phyloP scores from a whole-genome alignment of 1,140 invertebrate genomes.

The Macrobrachium rosenbergii region DNA sequence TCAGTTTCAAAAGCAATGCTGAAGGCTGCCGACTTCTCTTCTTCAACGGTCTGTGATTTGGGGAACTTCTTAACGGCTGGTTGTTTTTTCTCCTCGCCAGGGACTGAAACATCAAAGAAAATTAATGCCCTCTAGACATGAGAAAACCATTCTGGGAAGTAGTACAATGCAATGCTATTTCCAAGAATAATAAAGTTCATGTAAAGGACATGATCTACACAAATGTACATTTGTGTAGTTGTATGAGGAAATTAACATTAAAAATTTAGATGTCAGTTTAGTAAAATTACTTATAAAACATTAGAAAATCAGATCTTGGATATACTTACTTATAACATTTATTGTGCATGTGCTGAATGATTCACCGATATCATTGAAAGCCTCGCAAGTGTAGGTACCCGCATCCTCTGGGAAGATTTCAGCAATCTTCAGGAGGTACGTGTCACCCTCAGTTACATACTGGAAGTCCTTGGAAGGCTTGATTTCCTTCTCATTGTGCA shows the following conservation, averaged over 20 bases:
- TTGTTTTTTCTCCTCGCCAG: slow-evolving; percentile 86
- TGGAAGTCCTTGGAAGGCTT: slow-evolving; percentile 97
- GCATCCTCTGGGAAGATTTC: slow-evolving; percentile 96
- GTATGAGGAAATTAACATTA: not conserved
- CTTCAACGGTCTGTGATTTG: slow-evolving; percentile 84
- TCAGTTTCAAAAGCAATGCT: slow-evolving; percentile 82
- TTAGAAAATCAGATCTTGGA: not conserved
- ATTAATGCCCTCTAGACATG: not conserved
- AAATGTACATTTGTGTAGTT: not conserved
- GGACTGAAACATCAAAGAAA: slow-evolving; percentile 74
- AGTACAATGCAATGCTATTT: not conserved
- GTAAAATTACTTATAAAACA: not conserved
- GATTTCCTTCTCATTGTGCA: slow-evolving; percentile 97
- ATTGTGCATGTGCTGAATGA: slow-evolving; percentile 92
- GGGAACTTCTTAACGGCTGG: slow-evolving; percentile 92
- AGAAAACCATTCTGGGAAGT: not conserved
- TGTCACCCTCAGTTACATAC: slow-evolving; percentile 90
- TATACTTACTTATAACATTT: slow-evolving; percentile 79
- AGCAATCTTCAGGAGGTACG: slow-evolving; percentile 89
- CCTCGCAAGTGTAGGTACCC: slow-evolving; percentile 96
- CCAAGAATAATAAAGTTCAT: not conserved
- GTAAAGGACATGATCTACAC: not conserved
- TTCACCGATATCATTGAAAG: slow-evolving; percentile 94
- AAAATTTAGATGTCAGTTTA: not conserved
- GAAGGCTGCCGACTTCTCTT: slow-evolving; percentile 86